Conservation (phyloP, 2,797 vertebrate species). For the Vireo griseus region DNA sequence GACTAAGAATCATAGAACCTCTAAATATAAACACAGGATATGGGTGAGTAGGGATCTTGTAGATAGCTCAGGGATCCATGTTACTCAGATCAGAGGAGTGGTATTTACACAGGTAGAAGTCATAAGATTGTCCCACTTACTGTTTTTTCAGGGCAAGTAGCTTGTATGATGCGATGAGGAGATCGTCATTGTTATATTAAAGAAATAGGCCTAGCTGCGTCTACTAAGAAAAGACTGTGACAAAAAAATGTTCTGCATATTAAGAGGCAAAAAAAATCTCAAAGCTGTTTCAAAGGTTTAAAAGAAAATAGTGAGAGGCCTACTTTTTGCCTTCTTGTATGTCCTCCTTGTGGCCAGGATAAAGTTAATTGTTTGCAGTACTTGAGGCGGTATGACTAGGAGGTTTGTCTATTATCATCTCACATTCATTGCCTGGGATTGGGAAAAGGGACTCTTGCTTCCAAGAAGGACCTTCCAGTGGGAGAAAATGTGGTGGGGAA, state of each 20-base stretch:
- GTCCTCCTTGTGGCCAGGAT: background rate
- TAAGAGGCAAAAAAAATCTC: background rate
- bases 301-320: background rate
- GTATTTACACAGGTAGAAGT: background rate
- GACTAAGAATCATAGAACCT: background rate
- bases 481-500: background rate
- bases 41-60: background rate
- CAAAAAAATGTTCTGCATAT: background rate
- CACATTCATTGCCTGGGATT: background rate
- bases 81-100: background rate
- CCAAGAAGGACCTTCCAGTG: background rate
- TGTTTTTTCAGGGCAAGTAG: background rate
- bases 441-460: background rate
- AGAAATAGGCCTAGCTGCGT: background rate
- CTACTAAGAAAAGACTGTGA: background rate
- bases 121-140: background rate
- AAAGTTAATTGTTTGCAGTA: background rate
- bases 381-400: background rate
- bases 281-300: background rate
- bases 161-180: background rate
- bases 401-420: background rate
- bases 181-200: background rate
- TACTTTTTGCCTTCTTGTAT: fast-evolving
- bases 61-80: background rate
- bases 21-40: background rate